Percentiles rank a stretch among this genome's conserved stretches.
Evolutionary conservation across 2,888 invertebrate genomes (phyloP).

Genomic region (Patella caerulea): DNA sequence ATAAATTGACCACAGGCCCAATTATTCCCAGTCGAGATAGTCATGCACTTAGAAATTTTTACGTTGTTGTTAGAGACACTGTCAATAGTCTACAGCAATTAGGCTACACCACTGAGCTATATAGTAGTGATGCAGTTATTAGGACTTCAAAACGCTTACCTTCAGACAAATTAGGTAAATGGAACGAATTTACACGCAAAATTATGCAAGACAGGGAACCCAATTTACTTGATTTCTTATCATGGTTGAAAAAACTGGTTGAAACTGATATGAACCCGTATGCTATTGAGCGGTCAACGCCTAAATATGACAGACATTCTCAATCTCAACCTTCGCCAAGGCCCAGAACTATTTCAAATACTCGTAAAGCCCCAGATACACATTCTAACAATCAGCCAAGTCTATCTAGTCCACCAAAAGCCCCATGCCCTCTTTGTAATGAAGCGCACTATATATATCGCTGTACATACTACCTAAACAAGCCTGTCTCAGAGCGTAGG

Average conservation of each 20-base stretch:
- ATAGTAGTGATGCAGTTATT: conserved; percentile 3
- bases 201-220: not conserved
- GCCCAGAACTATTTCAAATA: no score
- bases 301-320: no score
- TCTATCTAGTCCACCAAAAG: no score
- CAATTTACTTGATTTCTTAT: not conserved
- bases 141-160: not conserved
- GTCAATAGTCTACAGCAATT: not conserved
- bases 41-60: not conserved
- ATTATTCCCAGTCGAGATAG: not conserved
- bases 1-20: not conserved
- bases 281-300: not conserved
- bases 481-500: no score
- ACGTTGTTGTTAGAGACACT: not conserved
- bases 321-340: no score
- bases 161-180: not conserved
- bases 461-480: no score
- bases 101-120: not conserved
- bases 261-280: not conserved
- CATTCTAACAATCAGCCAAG: no score
- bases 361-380: no score
- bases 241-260: not conserved
- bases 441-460: no score
- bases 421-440: no score
- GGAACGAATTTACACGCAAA: not conserved